phyloP scores from a whole-genome alignment of 2,113 vertebrate genomes.

The Ginglymostoma cirratum region DNA sequence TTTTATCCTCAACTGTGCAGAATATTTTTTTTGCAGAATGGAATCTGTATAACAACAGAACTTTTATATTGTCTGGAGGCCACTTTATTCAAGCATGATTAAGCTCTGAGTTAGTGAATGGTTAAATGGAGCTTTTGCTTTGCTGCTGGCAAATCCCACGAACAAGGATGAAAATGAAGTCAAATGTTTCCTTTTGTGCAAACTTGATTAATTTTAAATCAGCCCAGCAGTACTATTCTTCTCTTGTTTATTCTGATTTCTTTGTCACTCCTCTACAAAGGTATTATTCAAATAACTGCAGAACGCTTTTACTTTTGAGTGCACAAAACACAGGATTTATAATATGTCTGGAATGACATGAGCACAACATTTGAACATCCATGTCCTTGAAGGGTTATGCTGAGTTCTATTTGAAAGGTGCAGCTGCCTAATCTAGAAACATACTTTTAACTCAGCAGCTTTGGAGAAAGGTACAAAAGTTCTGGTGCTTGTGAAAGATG shows the following conservation, averaged over 20 bases:
- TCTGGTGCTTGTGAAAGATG: background rate
- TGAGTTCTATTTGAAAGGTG: background rate
- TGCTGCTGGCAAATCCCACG: background rate
- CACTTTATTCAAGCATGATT: background rate
- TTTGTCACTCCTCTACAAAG: background rate
- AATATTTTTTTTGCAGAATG: background rate
- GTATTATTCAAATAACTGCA: conserved; percentile 13
- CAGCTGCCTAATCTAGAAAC: background rate
- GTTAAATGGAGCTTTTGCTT: background rate
- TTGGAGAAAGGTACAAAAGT: background rate
- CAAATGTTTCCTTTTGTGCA: background rate
- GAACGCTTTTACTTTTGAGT: background rate
- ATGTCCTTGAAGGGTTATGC: no score
- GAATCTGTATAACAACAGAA: background rate
- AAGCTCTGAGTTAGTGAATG: background rate
- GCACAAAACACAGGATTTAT: background rate
- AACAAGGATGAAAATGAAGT: background rate
- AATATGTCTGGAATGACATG: background rate
- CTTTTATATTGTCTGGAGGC: background rate
- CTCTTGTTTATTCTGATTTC: background rate
- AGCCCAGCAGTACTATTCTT: background rate
- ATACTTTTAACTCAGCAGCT: background rate
- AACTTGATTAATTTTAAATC: background rate
- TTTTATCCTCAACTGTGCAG: background rate
- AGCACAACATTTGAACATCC: background rate